A percentile compares a stretch with the other conserved stretches of the same genome.
Evolutionary conservation across 2,797 vertebrate species (phyloP).

Genomic region (Myiotriccus ornatus): DNA sequence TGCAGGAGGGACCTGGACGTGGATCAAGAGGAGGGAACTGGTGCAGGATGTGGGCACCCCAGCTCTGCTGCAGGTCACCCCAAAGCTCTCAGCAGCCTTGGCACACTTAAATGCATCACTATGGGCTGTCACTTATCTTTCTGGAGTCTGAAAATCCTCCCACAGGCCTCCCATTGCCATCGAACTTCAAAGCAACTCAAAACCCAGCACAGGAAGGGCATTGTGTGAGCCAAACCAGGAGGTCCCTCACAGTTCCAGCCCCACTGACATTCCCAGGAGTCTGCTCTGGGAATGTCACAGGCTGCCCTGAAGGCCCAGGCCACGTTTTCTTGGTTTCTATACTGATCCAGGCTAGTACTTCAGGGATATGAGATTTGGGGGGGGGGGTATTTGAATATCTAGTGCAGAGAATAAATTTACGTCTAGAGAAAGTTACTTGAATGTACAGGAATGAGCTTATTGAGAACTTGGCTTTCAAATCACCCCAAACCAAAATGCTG

Average conservation of each 20-base stretch:
- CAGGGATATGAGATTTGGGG: not conserved
- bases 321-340: not conserved
- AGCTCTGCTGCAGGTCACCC: not conserved
- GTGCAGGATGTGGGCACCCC: not conserved
- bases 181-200: not conserved
- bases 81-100: not conserved
- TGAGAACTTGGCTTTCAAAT: not conserved
- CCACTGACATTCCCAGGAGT: not conserved
- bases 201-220: not conserved
- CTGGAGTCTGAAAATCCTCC: not conserved
- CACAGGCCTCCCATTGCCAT: not conserved
- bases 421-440: not conserved
- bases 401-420: not conserved
- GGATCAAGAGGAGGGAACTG: not conserved
- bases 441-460: not conserved
- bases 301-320: not conserved
- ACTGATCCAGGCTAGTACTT: not conserved
- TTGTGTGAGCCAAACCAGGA: not conserved
- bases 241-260: not conserved
- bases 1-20: not conserved
- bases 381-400: not conserved
- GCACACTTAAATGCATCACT: not conserved
- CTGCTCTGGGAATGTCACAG: not conserved
- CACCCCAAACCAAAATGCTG: not conserved
- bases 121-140: not conserved